A percentile compares a stretch with the other conserved stretches of the same genome.
Evolutionary conservation across 1,140 invertebrate species (phyloP).

Genomic region (Apis dorsata): DNA sequence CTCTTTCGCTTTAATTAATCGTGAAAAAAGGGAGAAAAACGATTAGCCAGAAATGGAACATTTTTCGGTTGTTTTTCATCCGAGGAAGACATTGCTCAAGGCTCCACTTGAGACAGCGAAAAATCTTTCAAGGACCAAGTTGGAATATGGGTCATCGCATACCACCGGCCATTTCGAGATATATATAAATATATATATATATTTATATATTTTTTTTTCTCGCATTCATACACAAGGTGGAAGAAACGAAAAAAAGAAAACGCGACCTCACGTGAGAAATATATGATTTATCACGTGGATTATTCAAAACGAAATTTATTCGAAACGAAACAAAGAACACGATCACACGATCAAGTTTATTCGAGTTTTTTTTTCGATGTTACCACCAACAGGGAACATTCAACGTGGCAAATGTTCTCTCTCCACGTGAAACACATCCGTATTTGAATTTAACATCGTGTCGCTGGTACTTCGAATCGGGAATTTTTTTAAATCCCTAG

Average conservation of each 20-base stretch:
- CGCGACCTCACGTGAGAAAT: slow-evolving; percentile 38
- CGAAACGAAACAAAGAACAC: neutral
- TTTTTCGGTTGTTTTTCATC: slow-evolving; percentile 11
- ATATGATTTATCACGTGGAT: too few relatives aligned
- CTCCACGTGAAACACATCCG: neutral
- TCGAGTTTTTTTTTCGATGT: neutral
- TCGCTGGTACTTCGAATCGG: neutral
- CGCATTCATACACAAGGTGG: neutral
- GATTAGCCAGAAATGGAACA: neutral
- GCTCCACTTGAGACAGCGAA: slow-evolving; percentile 16
- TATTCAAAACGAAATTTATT: neutral
- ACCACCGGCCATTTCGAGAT: neutral
- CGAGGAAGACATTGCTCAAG: neutral
- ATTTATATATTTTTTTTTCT: neutral
- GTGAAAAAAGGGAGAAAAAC: neutral
- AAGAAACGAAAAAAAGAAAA: neutral
- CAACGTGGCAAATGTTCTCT: neutral
- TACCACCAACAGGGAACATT: neutral
- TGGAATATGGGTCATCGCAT: slow-evolving; percentile 46
- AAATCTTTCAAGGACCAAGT: slow-evolving; percentile 44
- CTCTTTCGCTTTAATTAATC: neutral
- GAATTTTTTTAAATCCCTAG: neutral
- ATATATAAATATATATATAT: neutral
- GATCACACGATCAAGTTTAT: neutral
- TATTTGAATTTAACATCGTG: neutral